Percentiles rank a stretch among this genome's conserved stretches.
phyloP scores from a whole-genome alignment of 2,888 invertebrate species.

The Empis livida region DNA sequence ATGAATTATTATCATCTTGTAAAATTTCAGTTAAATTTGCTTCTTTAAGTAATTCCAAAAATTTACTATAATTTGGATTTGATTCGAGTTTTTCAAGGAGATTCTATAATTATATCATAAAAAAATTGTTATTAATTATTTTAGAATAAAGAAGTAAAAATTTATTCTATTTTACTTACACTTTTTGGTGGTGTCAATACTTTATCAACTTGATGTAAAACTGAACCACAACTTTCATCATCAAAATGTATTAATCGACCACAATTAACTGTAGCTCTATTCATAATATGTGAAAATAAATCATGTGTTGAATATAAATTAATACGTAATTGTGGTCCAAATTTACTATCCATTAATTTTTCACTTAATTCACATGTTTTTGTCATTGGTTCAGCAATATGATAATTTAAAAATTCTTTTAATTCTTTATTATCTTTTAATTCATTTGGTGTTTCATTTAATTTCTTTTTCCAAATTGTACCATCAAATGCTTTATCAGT shows the following conservation, averaged over 20 bases:
- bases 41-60: slow-evolving; percentile 26
- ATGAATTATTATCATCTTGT: slow-evolving; percentile 24
- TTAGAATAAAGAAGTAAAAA: not conserved
- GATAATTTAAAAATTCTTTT: slow-evolving; percentile 47
- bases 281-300: slow-evolving; percentile 42
- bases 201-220: slow-evolving; percentile 51
- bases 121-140: not conserved
- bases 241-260: slow-evolving; percentile 47
- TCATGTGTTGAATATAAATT: slow-evolving; percentile 47
- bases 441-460: slow-evolving; percentile 29
- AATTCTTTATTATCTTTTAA: slow-evolving; percentile 36
- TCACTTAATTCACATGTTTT: slow-evolving; percentile 45
- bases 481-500: slow-evolving; percentile 48
- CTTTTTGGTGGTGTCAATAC: slow-evolving; percentile 36
- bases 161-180: slow-evolving; percentile 15
- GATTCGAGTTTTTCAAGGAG: slow-evolving; percentile 26
- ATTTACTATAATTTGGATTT: slow-evolving; percentile 33
- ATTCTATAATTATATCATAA: slow-evolving; percentile 22
- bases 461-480: slow-evolving; percentile 29
- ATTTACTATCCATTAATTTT: slow-evolving; percentile 38
- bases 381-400: slow-evolving; percentile 43
- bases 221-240: slow-evolving; percentile 52
- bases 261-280: slow-evolving; percentile 54
- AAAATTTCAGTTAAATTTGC: slow-evolving; percentile 30
- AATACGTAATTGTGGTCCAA: slow-evolving; percentile 40